A percentile compares a stretch with the other conserved stretches of the same genome.
These are phyloP conservation scores for Dendrocopos noguchii DNA, from an alignment of 2,113 vertebrate species.

Conservation along the genomic window DNA sequence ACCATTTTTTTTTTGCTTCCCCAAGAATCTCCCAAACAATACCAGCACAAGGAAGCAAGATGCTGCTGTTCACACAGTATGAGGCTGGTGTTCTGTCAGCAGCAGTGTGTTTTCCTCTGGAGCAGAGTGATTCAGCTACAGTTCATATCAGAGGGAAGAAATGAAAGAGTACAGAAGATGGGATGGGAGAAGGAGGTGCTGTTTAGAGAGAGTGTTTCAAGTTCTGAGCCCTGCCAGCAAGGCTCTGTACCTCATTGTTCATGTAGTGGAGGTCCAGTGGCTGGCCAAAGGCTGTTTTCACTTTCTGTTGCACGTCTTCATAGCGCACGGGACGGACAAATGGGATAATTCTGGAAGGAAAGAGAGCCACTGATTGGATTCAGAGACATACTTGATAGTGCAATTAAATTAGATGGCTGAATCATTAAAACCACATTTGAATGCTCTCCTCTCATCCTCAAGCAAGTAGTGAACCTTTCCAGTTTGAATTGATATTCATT, in stretches of 20 bases:
- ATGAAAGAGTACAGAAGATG: not conserved
- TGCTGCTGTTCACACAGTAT: too few species aligned
- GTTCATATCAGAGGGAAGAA: not conserved
- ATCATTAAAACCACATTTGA: not conserved
- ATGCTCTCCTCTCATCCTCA: not conserved
- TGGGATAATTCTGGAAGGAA: constrained; percentile 84
- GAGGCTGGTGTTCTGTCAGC: not conserved
- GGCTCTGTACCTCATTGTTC: constrained; percentile 89
- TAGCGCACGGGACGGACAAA: constrained; percentile 91
- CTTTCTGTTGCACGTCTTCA: constrained; percentile 92
- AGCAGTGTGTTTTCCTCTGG: not conserved
- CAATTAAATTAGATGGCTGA: not conserved
- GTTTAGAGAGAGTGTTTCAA: not conserved
- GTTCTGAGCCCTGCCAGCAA: not conserved
- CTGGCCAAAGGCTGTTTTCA: constrained; percentile 90
- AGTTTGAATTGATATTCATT: not conserved
- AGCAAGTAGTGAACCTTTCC: not conserved
- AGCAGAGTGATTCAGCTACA: accelerated
- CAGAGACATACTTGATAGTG: not conserved
- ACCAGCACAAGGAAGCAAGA: not conserved
- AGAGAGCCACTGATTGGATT: not conserved
- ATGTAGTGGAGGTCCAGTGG: constrained; percentile 92
- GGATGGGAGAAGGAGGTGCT: not conserved
- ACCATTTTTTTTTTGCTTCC: not conserved
- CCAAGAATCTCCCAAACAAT: not conserved